Conservation (phyloP, 2,113 vertebrate species). For the Sula dactylatra region DNA sequence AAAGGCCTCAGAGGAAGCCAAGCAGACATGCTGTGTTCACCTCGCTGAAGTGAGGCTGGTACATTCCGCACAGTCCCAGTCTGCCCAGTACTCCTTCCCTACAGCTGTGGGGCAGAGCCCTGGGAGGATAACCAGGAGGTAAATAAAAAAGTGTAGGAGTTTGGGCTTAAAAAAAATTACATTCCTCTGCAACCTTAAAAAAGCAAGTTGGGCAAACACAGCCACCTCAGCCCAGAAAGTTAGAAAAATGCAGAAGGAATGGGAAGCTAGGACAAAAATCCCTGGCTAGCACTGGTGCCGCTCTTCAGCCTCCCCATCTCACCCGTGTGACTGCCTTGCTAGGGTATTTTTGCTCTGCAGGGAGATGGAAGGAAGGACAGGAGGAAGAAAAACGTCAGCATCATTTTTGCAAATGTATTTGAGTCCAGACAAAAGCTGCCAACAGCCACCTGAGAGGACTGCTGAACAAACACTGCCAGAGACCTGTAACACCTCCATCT, state of each 20-base stretch:
- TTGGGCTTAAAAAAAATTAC: background rate
- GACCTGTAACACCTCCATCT: background rate
- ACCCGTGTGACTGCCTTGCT: background rate
- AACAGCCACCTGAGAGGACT: conserved; percentile 3
- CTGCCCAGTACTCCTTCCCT: background rate
- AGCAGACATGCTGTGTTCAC: accelerated
- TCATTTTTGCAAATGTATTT: conserved; percentile 33
- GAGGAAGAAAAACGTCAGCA: background rate
- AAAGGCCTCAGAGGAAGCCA: background rate
- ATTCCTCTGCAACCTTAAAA: background rate
- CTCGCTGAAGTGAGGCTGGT: background rate
- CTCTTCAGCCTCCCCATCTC: background rate
- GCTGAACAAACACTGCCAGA: background rate
- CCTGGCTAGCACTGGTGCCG: background rate
- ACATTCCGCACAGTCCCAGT: background rate
- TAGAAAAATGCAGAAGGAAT: conserved; percentile 22
- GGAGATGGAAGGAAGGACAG: conserved; percentile 10
- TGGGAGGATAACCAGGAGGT: background rate
- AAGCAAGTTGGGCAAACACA: background rate
- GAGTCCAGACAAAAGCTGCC: conserved; percentile 28
- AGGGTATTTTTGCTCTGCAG: background rate
- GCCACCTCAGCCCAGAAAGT: background rate
- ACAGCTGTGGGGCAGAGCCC: background rate
- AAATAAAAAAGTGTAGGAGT: background rate
- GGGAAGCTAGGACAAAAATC: background rate